A percentile compares a stretch with the other conserved stretches of the same genome.
phyloP scores from a whole-genome alignment of 1,140 invertebrate genomes.

The Apolygus lucorum region DNA sequence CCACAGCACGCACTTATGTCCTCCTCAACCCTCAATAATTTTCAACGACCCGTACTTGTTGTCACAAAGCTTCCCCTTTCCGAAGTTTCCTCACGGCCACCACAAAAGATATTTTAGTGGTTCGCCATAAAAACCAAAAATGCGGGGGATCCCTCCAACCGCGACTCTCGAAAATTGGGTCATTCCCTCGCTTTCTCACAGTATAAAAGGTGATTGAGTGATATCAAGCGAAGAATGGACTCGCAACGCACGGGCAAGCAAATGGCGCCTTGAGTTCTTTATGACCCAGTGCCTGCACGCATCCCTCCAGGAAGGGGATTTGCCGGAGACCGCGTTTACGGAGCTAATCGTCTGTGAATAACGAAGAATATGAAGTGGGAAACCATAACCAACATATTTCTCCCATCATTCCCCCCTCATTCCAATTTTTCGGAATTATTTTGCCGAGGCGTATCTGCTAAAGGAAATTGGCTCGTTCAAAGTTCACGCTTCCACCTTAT shows the following conservation, averaged over 20 bases:
- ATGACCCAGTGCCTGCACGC: neutral
- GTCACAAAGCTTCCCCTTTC: no score
- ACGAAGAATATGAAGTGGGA: neutral
- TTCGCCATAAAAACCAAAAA: neutral
- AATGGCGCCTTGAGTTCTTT: neutral
- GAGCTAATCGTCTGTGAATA: neutral
- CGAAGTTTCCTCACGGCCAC: no score
- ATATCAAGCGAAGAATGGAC: neutral
- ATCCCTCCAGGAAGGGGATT: neutral
- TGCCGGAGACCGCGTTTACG: neutral
- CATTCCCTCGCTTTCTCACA: neutral
- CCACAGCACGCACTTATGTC: no score
- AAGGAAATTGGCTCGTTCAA: no score
- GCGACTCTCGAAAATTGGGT: constrained; percentile 3
- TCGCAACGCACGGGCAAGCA: neutral
- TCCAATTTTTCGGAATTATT: no score
- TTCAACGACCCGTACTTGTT: no score
- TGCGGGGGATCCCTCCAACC: neutral
- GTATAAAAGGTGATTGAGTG: constrained; percentile 9
- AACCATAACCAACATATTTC: neutral
- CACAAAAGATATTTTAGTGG: neutral
- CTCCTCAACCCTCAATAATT: no score
- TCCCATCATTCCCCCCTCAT: neutral
- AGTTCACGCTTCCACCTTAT: no score
- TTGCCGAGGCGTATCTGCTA: no score